Conservation (phyloP, 1,140 invertebrate genomes). For the Brachionus paranguensis region DNA sequence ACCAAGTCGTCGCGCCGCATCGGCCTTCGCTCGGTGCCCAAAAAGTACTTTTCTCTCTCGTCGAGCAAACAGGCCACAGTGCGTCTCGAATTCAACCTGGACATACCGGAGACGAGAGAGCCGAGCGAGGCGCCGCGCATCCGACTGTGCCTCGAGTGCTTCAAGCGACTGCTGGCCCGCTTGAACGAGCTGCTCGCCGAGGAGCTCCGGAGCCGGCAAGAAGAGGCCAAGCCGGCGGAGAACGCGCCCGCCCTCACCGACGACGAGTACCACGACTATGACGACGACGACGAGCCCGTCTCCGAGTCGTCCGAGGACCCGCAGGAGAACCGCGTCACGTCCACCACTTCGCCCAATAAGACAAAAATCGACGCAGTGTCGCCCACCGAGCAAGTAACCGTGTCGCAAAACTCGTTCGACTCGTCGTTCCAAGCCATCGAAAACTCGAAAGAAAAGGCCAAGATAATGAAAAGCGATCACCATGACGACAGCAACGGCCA, state of each 20-base stretch:
- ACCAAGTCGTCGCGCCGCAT: neutral
- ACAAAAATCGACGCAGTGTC: neutral
- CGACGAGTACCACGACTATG: conserved; percentile 25
- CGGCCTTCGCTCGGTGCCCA: neutral
- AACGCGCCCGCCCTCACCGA: neutral
- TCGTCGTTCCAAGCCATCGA: neutral
- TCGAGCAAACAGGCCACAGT: neutral
- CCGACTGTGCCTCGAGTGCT: neutral
- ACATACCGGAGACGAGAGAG: neutral
- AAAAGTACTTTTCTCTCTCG: neutral
- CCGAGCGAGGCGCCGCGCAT: neutral
- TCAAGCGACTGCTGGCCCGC: neutral
- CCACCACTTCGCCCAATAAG: neutral
- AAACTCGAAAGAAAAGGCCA: conserved; percentile 21
- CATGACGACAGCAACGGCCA: neutral
- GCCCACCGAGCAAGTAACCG: neutral
- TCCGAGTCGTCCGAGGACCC: neutral
- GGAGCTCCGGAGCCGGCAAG: neutral
- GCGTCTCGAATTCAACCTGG: neutral
- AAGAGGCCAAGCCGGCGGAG: neutral
- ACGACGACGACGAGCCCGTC: neutral
- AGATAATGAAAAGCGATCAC: neutral
- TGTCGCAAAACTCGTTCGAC: neutral
- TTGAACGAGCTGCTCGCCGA: neutral
- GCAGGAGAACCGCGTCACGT: neutral